These are phyloP conservation scores for Byasa hedistus DNA, from an alignment of 2,888 invertebrate species.

Conservation along the genomic window DNA sequence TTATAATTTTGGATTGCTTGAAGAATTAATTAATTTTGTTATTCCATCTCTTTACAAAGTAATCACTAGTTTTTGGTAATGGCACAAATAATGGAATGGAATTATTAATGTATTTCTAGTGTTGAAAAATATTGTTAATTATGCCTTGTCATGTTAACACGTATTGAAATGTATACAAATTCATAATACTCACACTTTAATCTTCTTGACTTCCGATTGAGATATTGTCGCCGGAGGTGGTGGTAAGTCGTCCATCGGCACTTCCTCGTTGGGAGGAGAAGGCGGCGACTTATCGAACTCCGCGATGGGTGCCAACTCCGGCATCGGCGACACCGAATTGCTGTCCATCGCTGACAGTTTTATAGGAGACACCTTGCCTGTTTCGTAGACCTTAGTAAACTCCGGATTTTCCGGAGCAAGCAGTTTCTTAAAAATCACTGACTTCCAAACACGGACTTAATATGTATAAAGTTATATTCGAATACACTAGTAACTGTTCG, in stretches of 20 bases:
- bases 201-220: slow-evolving; percentile 79
- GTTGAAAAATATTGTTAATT: background rate
- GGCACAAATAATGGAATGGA: too few relatives aligned
- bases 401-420: slow-evolving; percentile 59
- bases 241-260: slow-evolving; percentile 83
- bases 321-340: slow-evolving; percentile 85
- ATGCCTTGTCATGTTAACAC: background rate
- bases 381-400: slow-evolving; percentile 49
- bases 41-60: background rate
- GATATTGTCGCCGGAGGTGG: slow-evolving; percentile 82
- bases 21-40: background rate
- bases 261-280: slow-evolving; percentile 81
- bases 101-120: background rate
- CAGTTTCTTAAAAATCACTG: slow-evolving; percentile 1
- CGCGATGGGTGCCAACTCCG: slow-evolving; percentile 84
- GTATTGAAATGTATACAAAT: background rate
- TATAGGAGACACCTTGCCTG: slow-evolving; percentile 79
- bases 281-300: slow-evolving; percentile 86
- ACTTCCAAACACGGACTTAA: slow-evolving; percentile 18
- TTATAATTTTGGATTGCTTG: too few relatives aligned
- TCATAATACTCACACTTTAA: slow-evolving; percentile 67
- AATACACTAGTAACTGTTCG: background rate
- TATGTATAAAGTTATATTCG: slow-evolving; percentile 20
- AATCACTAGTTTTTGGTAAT: background rate
- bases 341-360: slow-evolving; percentile 82